Evolutionary conservation across 2,113 vertebrate genomes (phyloP).

Genomic region (Apodemus sylvaticus): DNA sequence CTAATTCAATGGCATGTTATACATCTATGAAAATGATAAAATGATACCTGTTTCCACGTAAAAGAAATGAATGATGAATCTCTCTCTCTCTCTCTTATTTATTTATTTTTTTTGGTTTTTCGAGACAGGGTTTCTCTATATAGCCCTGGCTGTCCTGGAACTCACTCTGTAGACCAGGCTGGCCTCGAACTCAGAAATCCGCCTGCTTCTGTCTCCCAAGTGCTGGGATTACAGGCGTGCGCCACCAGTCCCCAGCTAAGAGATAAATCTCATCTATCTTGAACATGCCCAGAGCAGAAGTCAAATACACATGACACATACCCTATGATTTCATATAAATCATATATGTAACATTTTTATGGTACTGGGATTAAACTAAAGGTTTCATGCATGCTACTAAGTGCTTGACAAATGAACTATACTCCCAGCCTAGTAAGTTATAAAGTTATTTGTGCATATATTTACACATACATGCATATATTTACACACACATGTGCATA

Average conservation of each 20-base stretch:
- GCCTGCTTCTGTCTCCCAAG: too few species aligned
- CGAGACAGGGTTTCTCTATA: too few species aligned
- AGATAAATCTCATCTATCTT: background rate
- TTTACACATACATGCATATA: background rate
- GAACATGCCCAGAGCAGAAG: background rate
- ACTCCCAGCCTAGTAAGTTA: background rate
- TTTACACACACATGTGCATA: too few species aligned
- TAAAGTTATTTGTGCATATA: background rate
- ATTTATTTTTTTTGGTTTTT: too few species aligned
- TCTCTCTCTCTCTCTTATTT: too few species aligned
- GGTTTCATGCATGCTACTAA: background rate
- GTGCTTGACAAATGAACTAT: background rate
- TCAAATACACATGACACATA: background rate
- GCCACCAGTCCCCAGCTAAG: background rate
- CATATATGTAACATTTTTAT: background rate
- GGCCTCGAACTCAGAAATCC: too few species aligned
- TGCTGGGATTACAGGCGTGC: too few species aligned
- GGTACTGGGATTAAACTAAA: background rate
- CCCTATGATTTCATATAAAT: background rate
- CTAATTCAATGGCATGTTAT: background rate
- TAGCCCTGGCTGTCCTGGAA: too few species aligned
- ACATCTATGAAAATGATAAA: background rate
- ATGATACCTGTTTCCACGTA: background rate
- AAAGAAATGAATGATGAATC: background rate
- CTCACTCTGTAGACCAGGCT: too few species aligned